phyloP scores from a whole-genome alignment of 2,797 vertebrate genomes.

The Phrynocephalus forsythii region DNA sequence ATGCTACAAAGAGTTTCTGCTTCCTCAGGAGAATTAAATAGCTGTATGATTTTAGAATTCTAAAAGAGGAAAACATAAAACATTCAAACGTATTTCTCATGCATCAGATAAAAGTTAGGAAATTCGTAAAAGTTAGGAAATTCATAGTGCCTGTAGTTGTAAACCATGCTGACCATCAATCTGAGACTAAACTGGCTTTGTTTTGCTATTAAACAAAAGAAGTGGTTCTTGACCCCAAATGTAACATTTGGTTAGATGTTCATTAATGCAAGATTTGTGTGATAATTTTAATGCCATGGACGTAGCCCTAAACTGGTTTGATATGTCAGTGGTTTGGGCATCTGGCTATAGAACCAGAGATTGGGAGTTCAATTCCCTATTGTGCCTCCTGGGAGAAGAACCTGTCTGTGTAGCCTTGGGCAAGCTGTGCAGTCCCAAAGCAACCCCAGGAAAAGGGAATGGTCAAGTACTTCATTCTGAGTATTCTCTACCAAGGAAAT shows the following conservation, averaged over 20 bases:
- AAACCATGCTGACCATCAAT: constrained; percentile 44
- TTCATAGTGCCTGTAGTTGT: constrained; percentile 44
- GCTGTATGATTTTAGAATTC: constrained; percentile 54
- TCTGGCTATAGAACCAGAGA: no score
- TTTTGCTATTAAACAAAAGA: constrained; percentile 63
- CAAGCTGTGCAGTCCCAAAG: no score
- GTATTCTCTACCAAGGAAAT: no score
- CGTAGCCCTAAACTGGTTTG: no score
- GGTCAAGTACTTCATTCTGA: no score
- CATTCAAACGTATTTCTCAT: constrained; percentile 51
- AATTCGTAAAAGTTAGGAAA: constrained; percentile 22
- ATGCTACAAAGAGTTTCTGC: not conserved
- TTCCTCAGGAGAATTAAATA: constrained; percentile 52
- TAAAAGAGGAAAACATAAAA: constrained; percentile 64
- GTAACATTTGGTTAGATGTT: constrained; percentile 56
- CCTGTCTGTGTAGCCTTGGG: no score
- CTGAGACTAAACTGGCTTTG: constrained; percentile 60
- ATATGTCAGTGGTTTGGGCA: no score
- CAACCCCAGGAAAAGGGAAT: no score
- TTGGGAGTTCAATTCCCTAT: no score
- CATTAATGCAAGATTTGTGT: constrained; percentile 59
- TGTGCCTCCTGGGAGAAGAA: no score
- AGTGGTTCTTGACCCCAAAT: constrained; percentile 63
- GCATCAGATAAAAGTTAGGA: constrained; percentile 66
- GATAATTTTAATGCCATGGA: constrained; percentile 8